phyloP scores from a whole-genome alignment of 2,113 vertebrate genomes.

The Ornithorhynchus anatinus region DNA sequence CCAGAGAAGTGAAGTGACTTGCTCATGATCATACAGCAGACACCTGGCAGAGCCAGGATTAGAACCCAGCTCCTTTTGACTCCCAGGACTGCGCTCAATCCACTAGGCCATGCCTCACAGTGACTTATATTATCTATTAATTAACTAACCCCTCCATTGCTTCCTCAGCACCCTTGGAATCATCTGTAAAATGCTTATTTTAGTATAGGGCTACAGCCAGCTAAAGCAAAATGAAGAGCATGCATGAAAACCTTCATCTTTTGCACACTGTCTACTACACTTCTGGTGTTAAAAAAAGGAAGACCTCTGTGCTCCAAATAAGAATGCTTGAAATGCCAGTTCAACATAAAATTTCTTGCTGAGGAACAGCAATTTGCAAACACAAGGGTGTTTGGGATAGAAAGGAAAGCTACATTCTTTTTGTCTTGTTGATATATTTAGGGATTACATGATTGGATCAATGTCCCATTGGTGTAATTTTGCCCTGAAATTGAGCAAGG shows the following conservation, averaged over 20 bases:
- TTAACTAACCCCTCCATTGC: too few species aligned
- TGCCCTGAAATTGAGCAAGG: not conserved
- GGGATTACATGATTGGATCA: not conserved
- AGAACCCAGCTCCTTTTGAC: too few species aligned
- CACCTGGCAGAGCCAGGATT: too few species aligned
- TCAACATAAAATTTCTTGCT: not conserved
- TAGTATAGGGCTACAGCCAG: conserved; percentile 7
- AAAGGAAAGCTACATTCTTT: not conserved
- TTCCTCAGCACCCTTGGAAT: too few species aligned
- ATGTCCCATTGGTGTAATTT: not conserved
- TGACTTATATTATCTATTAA: too few species aligned
- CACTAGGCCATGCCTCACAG: too few species aligned
- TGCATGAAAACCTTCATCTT: not conserved
- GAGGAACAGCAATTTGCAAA: not conserved
- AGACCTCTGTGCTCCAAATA: not conserved
- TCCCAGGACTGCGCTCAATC: too few species aligned
- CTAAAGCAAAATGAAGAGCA: not conserved
- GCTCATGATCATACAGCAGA: too few species aligned
- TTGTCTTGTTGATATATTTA: not conserved
- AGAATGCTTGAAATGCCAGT: not conserved
- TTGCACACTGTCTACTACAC: not conserved
- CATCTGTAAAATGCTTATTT: not conserved
- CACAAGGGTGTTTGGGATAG: not conserved
- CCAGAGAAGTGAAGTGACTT: too few species aligned
- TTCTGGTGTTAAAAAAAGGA: too few species aligned